Base-by-base conservation (phyloP, 2,113 vertebrate species). In the Elgaria multicarinata region DNA sequence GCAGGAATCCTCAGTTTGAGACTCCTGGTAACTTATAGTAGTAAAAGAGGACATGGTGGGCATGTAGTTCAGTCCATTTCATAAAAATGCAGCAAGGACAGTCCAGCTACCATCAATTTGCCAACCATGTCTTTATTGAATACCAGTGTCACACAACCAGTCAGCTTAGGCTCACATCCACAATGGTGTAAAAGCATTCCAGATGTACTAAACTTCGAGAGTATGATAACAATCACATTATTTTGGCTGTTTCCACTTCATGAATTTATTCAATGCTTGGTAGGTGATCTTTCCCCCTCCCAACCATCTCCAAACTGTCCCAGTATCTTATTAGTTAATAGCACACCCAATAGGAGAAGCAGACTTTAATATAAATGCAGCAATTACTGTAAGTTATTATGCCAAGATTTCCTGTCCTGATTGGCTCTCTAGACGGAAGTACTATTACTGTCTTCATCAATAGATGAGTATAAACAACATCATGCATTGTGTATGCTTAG, bases 351-450 rank as follows among this genome's bases (percentile, higher is more conserved):
- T 94, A 94, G 94, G 91, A 94, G 89, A 83, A 93, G 87, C 88
- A 85, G 80, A 75, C 76, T 95, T 76, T 90, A 2, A 10, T 83
- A 94, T 93, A 95, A 94, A 85, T 84, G 53, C 88, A 85, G 93
- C 71, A 92, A 83, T 90, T 90, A 82, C 81, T 92, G 75, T 85
- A 93, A 92, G 72, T 93, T 88, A 85, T 83, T 94, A 69, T 55
- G 18, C 78, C 93, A 92, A 92, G 64, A 91, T 93, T 95, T 92
- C 87, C 89, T 78, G 91, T 91, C 44, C 83, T 92, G 85, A 67
- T 88, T 92, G 92, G 88, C 85, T 95, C 93, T 79, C 14, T 77
- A 69, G 90, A 94, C 93, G 95, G 95, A 95, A 96, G 96, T 96
- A 85, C 83, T 39, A 53, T 18, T n/a, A 26, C 76, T 94, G 86